These are phyloP conservation scores for Philopotamus ludificatus DNA, from an alignment of 1,140 invertebrate genomes.

Conservation along the genomic window DNA sequence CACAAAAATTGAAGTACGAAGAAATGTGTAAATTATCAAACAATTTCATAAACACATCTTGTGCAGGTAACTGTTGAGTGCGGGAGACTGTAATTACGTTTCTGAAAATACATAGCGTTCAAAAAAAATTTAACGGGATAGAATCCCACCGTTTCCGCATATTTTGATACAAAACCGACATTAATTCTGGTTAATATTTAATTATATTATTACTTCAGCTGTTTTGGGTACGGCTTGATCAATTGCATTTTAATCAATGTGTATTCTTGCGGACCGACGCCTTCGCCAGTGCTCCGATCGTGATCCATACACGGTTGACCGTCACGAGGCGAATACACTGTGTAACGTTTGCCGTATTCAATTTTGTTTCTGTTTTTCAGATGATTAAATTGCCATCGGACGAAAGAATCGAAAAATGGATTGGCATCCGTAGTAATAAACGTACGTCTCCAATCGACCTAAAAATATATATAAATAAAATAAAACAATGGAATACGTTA, in stretches of 20 bases:
- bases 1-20: too few relatives aligned
- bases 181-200: too few relatives aligned
- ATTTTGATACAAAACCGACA: too few relatives aligned
- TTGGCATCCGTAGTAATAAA: slow-evolving; percentile 99
- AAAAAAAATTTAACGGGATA: too few relatives aligned
- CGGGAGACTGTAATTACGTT: too few relatives aligned
- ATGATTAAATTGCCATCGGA: slow-evolving; percentile 93
- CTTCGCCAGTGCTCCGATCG: slow-evolving; percentile 93
- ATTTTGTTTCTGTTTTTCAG: slow-evolving; percentile 88
- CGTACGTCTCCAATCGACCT: slow-evolving; percentile 94
- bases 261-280: slow-evolving; percentile 97
- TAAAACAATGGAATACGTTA: slow-evolving; percentile 19
- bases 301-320: slow-evolving; percentile 99
- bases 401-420: slow-evolving; percentile 97
- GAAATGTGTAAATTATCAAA: too few relatives aligned
- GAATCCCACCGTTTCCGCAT: too few relatives aligned
- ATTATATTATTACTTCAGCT: slow-evolving; percentile 74
- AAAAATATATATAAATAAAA: slow-evolving; percentile 40
- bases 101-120: too few relatives aligned
- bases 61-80: too few relatives aligned
- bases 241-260: slow-evolving; percentile 95
- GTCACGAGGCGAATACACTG: slow-evolving; percentile 95
- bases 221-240: slow-evolving; percentile 69
- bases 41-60: too few relatives aligned
- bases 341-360: slow-evolving; percentile 96